phyloP scores from a whole-genome alignment of 2,797 vertebrate genomes.

The Lutjanus argentimaculatus region DNA sequence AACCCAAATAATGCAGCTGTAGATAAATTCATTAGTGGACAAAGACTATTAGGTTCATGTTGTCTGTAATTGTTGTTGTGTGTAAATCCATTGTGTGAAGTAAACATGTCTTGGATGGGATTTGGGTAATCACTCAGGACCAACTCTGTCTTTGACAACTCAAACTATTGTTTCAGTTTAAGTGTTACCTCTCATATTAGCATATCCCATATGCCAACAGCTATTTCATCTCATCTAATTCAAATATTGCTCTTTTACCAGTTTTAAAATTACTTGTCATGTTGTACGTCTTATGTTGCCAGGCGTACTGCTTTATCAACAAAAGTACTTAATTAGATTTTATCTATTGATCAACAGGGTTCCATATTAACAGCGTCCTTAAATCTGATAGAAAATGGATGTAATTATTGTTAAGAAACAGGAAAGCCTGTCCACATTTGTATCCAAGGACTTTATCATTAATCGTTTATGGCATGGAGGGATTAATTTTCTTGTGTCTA shows the following conservation, averaged over 20 bases:
- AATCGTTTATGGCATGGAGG: neutral
- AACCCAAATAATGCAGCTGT: constrained; percentile 9
- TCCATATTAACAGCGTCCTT: neutral
- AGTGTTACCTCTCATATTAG: neutral
- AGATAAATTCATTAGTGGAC: neutral
- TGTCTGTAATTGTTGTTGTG: constrained; percentile 28
- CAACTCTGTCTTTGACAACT: neutral
- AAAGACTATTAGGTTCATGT: constrained; percentile 3
- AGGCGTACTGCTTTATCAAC: constrained; percentile 2
- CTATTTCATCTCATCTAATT: neutral
- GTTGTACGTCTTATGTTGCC: neutral
- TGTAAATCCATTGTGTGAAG: constrained; percentile 11
- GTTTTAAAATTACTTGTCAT: neutral
- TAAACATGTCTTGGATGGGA: constrained; percentile 15
- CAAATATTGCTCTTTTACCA: constrained; percentile 6
- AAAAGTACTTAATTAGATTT: constrained; percentile 13
- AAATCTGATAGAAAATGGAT: constrained; percentile 27
- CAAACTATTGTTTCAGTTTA: neutral
- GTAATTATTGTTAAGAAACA: constrained; percentile 24
- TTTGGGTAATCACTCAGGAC: neutral
- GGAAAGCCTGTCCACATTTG: neutral
- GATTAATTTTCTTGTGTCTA: constrained; percentile 16
- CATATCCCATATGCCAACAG: neutral
- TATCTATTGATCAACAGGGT: constrained; percentile 25
- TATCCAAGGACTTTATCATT: constrained; percentile 11